phyloP scores from a whole-genome alignment of 2,888 invertebrate genomes.

The Eumacrocentrus americanus region DNA sequence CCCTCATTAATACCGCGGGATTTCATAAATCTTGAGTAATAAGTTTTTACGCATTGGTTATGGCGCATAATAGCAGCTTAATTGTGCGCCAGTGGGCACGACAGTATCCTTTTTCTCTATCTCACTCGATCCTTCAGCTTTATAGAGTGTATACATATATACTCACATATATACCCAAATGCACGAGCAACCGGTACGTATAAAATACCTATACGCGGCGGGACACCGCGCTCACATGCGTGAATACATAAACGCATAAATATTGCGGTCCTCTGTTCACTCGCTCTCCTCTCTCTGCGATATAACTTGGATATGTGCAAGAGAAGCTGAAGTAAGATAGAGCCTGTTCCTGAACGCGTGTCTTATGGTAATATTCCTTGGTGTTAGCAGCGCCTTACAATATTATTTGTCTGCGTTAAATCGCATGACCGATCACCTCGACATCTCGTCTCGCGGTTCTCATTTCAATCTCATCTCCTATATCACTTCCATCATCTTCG shows the following conservation, averaged over 20 bases:
- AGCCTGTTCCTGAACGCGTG: conserved; percentile 42
- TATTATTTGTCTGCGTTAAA: conserved; percentile 55
- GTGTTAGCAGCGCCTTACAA: conserved; percentile 52
- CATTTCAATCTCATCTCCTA: conserved; percentile 20
- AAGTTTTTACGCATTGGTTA: conserved; percentile 53
- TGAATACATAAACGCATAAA: conserved; percentile 55
- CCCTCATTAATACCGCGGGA: conserved; percentile 51
- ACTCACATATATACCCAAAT: not conserved
- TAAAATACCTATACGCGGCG: conserved; percentile 48
- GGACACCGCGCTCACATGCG: conserved; percentile 43
- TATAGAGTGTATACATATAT: conserved; percentile 11
- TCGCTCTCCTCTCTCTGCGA: conserved; percentile 5
- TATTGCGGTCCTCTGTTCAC: conserved; percentile 35
- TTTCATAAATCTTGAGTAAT: conserved; percentile 56
- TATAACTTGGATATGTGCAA: conserved; percentile 14
- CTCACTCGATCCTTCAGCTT: conserved; percentile 8
- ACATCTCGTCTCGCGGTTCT: conserved; percentile 35
- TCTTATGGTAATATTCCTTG: conserved; percentile 54
- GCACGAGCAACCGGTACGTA: conserved; percentile 32
- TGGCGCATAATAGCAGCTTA: conserved; percentile 55
- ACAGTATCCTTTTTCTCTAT: conserved; percentile 25
- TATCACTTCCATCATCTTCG: not conserved
- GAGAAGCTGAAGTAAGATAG: conserved; percentile 12
- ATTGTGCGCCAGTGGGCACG: conserved; percentile 50
- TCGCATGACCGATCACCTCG: conserved; percentile 43